These are phyloP conservation scores for Grus americana DNA, from an alignment of 2,113 vertebrate species.

Conservation along the genomic window DNA sequence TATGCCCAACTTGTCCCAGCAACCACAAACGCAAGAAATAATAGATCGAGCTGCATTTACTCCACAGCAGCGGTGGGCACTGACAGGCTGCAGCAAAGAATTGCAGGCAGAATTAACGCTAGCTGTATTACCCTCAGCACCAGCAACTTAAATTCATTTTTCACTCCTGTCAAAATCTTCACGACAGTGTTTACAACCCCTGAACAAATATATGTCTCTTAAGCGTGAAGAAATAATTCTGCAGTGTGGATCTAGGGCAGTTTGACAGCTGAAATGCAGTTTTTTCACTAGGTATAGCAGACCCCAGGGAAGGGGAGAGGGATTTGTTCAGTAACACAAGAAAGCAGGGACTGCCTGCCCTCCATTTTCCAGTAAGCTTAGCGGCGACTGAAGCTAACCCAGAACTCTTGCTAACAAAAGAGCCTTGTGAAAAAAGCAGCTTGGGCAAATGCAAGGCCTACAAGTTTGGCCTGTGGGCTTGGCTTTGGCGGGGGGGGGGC, in stretches of 20 bases:
- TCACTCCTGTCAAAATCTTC: constrained; percentile 5
- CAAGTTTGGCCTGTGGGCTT: not conserved
- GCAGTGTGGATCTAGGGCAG: not conserved
- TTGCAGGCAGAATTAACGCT: not conserved
- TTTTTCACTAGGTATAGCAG: not conserved
- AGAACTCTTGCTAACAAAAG: not conserved
- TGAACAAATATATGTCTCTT: not conserved
- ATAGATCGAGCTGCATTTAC: not conserved
- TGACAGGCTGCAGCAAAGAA: not conserved
- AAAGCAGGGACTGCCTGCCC: not conserved
- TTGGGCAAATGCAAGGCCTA: not conserved
- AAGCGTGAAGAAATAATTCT: not conserved
- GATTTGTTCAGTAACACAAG: not conserved
- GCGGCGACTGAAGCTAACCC: not conserved
- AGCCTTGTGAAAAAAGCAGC: not conserved
- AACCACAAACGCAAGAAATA: not conserved
- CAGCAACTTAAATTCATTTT: not conserved
- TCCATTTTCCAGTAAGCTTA: not conserved
- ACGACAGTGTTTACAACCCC: not conserved
- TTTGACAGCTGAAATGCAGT: not conserved
- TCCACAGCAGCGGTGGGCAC: not conserved
- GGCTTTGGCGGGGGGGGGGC: not conserved
- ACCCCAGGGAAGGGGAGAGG: not conserved
- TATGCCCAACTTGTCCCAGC: not conserved
- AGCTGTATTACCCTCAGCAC: not conserved